A percentile compares a stretch with the other conserved stretches of the same genome.
Conservation (phyloP, 2,113 vertebrate species). For the Eulemur macaco region DNA sequence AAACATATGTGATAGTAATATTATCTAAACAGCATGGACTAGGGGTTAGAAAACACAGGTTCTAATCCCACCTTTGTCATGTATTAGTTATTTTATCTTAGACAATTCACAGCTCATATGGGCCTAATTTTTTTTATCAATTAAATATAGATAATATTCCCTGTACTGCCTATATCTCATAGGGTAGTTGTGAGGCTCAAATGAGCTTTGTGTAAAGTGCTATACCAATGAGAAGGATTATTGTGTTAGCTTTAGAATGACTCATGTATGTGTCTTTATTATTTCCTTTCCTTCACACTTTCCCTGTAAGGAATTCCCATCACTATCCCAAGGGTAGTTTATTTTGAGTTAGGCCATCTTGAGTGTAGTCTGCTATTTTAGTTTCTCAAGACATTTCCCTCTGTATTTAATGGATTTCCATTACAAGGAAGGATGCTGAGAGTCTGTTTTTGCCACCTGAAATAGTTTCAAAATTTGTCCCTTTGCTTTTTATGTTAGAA, state of each 20-base stretch:
- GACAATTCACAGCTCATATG: neutral
- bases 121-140: neutral
- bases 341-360: conserved; percentile 49
- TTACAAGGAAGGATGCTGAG: neutral
- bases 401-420: conserved; percentile 40
- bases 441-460: conserved; percentile 11
- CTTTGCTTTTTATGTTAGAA: conserved; percentile 20
- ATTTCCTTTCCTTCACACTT: conserved; percentile 5
- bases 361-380: conserved; percentile 55
- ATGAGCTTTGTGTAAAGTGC: neutral
- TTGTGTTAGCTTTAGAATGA: conserved; percentile 25
- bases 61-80: neutral
- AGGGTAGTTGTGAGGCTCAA: neutral
- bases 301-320: conserved; percentile 45
- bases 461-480: conserved; percentile 54
- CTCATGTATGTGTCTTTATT: conserved; percentile 30
- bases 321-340: neutral
- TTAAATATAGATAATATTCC: neutral
- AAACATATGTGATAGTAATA: neutral
- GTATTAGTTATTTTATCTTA: neutral
- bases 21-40: neutral
- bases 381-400: conserved; percentile 45
- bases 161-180: neutral
- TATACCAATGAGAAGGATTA: neutral
- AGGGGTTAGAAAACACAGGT: neutral